Evolutionary conservation across 2,888 invertebrate genomes (phyloP), one percentile per base, ranked within the genome.

Genomic region (Scaptomyza reducta): DNA sequence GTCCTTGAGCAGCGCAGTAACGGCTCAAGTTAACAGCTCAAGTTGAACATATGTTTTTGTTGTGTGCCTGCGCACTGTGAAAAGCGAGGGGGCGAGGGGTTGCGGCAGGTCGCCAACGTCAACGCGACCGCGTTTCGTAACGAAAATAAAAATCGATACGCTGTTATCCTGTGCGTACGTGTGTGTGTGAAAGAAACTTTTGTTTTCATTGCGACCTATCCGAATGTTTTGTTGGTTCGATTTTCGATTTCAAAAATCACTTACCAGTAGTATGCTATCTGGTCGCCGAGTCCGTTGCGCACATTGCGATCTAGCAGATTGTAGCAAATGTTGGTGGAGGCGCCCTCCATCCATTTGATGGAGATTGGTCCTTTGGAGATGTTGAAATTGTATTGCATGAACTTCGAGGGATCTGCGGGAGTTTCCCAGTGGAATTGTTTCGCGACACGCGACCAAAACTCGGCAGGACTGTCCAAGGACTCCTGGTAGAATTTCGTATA

Each of bases 271-370:
- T 95, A 99, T 18, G 98, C 98, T 72, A 98, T 94, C 91, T 96
- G 97, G 86, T 98, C 97, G 29, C 97, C 98, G 70, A 95, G 92
- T 14, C 98, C 98, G 80, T 95, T 96, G 87, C 96, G 94, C 57
- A 99, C 95, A 92, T 98, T 97, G 72, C 97, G 94, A 92, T 99
- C 99, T 80, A 99, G 93, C 54, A 97, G 93, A 93, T 99, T 99
- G 92, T 98, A 99, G 90, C 97, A 97, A 73, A 99, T 95, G 92
- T 99, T 99, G 41, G 99, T 99, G 38, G 96, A 95, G 5, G 97
- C 97, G 10, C 98, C 99, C 87, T 97, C 96, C 95, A 99, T 95
- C 97, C 98, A 99, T 92, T 97, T 97, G 46, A 97, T 95, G 84
- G 94, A 96, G 81, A 99, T 95, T 11, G 96, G 96, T 51, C 99